phyloP scores from a whole-genome alignment of 2,888 invertebrate genomes.

The Polydrusus cervinus region DNA sequence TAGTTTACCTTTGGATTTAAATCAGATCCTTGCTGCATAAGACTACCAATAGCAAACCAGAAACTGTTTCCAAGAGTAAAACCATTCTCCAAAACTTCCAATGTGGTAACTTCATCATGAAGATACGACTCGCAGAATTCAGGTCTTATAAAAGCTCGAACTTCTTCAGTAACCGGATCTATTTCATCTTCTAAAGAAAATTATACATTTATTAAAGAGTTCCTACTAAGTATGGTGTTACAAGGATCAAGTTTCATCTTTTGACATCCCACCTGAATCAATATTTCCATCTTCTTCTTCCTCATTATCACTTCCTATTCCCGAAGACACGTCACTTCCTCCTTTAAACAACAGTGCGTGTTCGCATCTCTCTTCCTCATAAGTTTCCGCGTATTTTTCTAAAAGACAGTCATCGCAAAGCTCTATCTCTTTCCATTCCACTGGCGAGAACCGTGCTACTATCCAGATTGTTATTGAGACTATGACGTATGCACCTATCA shows the following conservation, averaged over 20 bases:
- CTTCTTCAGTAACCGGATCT: conserved; percentile 9
- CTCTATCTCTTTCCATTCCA: conserved; percentile 82
- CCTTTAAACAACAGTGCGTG: conserved; percentile 44
- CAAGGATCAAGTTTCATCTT: not conserved
- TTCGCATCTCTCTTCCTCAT: conserved; percentile 64
- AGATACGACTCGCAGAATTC: not conserved
- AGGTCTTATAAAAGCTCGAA: conserved; percentile 3
- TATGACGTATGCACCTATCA: conserved; percentile 85
- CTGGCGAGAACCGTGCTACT: conserved; percentile 88
- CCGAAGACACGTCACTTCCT: conserved; percentile 59
- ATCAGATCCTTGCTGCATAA: conserved; percentile 94
- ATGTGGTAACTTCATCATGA: conserved; percentile 58
- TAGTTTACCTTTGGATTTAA: conserved; percentile 89
- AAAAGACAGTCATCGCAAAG: conserved; percentile 74
- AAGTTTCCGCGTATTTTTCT: conserved; percentile 61
- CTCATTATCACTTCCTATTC: conserved; percentile 63
- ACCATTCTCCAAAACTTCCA: conserved; percentile 79
- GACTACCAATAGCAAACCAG: conserved; percentile 97
- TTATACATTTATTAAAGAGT: not conserved
- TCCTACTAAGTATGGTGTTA: too few species aligned
- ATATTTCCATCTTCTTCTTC: conserved; percentile 40
- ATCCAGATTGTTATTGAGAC: conserved; percentile 89
- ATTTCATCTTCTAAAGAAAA: conserved; percentile 24
- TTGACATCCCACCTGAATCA: conserved; percentile 6
- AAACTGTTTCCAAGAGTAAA: conserved; percentile 92